Conservation (phyloP, 2,888 invertebrate species). For the Orchesella flavescens region DNA sequence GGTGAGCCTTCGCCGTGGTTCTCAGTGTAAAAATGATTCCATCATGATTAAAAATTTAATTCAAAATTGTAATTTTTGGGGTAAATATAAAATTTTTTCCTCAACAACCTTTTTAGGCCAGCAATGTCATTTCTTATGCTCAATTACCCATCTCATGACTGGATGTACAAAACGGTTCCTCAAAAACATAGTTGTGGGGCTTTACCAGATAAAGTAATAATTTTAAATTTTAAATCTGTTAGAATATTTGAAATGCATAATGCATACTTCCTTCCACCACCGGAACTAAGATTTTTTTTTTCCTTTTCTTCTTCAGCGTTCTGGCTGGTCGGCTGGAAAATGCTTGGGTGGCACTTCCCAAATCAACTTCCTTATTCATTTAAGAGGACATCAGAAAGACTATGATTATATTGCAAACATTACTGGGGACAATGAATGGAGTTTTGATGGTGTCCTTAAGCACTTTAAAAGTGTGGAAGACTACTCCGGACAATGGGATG, state of each 20-base stretch:
- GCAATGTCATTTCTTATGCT: conserved; percentile 47
- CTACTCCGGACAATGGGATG: conserved; percentile 42
- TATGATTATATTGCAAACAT: conserved; percentile 53
- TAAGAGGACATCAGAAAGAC: conserved; percentile 48
- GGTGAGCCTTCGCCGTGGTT: conserved; percentile 59
- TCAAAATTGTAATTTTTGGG: no score
- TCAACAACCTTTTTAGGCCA: no score
- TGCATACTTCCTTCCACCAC: no score
- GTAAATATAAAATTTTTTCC: no score
- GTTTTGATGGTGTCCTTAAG: conserved; percentile 47
- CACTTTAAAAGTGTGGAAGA: conserved; percentile 59
- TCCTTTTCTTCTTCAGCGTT: conserved; percentile 15
- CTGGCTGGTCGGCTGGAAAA: conserved; percentile 48
- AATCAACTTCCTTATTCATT: conserved; percentile 55
- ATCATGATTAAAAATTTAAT: no score
- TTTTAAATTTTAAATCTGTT: no score
- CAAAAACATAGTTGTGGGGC: conserved; percentile 48
- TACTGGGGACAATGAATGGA: conserved; percentile 45
- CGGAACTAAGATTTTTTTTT: no score
- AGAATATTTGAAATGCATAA: no score
- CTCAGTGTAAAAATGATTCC: no score
- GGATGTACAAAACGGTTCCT: conserved; percentile 52
- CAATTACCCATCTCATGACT: conserved; percentile 62
- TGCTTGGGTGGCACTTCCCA: conserved; percentile 45
- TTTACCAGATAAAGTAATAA: background rate